Evolutionary conservation across 2,888 invertebrate species (phyloP), one percentile per base, ranked within the genome.

Genomic region (Diaprepes abbreviatus): DNA sequence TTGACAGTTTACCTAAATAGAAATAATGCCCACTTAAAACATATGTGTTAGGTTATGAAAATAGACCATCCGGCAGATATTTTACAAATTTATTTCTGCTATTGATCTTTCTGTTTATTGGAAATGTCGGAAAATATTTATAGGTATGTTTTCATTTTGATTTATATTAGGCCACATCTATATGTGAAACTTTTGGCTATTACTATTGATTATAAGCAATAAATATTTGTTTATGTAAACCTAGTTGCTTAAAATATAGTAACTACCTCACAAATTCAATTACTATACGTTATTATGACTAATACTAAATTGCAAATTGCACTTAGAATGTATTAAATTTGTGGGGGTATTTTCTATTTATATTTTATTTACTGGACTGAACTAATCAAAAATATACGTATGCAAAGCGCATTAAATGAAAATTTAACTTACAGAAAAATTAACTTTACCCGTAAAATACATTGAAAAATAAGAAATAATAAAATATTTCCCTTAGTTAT

Each of bases 101-200:
- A 54, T 36, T 54, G 35, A 54, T 54, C 35, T 35, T 54, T 35
- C 21, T 36, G 17, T 35, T 54, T 54, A 54, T 54, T 33, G 35
- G 19, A 35, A 35, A 36, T 33, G 36, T 43, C 33, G 10, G 31
- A 17, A 54, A 54, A 54, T 54, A 54, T 54, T 54, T 54, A 54
- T 54, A 54, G 54, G 31, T 52, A 14, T 28, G 31, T 52, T 52
- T 52, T 17, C 12, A 14, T 52, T 28, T 2, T 28, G 52, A 52
- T 52, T 52, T 52, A 52, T 52, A 31, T 50, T 33, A 52, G 28
- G 14, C 17, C 33, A 14, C 28, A 28, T 21, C 14, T 43, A 43
- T 21, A 21, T 43, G n/a, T 4, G 43, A 9, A 43, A 43, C 19
- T n/a, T 43, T 43, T 19, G 19, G 43, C n/a, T 43, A 10, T 43